Conservation (phyloP, 2,888 invertebrate genomes). For the Carcina quercana region DNA sequence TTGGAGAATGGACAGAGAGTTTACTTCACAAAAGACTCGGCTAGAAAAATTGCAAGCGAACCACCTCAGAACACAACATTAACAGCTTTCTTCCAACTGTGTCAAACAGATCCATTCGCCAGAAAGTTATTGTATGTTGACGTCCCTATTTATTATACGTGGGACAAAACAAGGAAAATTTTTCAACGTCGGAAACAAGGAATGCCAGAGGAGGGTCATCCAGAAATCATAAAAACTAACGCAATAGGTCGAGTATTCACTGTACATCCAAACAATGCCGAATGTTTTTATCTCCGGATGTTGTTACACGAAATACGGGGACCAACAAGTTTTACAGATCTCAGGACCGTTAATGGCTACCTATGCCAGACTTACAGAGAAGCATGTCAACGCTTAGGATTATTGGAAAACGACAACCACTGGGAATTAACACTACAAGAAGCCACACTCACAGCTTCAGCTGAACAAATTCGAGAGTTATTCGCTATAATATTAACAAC, state of each 20-base stretch:
- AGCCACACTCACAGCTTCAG: constrained; percentile 15
- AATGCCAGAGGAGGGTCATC: constrained; percentile 16
- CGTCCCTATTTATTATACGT: constrained; percentile 18
- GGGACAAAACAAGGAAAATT: constrained; percentile 16
- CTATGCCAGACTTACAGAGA: constrained; percentile 18
- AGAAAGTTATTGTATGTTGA: constrained; percentile 31
- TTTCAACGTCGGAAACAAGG: constrained; percentile 23
- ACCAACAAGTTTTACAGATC: constrained; percentile 18
- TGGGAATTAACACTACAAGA: constrained; percentile 17
- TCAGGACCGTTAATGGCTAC: constrained; percentile 19
- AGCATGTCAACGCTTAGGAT: constrained; percentile 18
- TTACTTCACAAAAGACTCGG: too few relatives aligned
- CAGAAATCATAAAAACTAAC: constrained; percentile 18
- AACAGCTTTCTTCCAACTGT: constrained; percentile 32
- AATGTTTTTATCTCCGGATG: constrained; percentile 37
- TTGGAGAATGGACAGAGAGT: constrained; percentile 25
- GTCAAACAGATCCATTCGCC: constrained; percentile 31
- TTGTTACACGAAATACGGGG: constrained; percentile 29
- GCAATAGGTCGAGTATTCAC: constrained; percentile 13
- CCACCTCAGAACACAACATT: too few relatives aligned
- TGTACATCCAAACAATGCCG: constrained; percentile 13
- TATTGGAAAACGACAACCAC: constrained; percentile 20
- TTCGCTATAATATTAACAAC: constrained; percentile 11
- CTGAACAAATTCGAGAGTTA: constrained; percentile 16
- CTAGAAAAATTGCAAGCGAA: too few relatives aligned